Base-by-base conservation (phyloP, 2,113 vertebrate genomes). In the Zingel zingel region DNA sequence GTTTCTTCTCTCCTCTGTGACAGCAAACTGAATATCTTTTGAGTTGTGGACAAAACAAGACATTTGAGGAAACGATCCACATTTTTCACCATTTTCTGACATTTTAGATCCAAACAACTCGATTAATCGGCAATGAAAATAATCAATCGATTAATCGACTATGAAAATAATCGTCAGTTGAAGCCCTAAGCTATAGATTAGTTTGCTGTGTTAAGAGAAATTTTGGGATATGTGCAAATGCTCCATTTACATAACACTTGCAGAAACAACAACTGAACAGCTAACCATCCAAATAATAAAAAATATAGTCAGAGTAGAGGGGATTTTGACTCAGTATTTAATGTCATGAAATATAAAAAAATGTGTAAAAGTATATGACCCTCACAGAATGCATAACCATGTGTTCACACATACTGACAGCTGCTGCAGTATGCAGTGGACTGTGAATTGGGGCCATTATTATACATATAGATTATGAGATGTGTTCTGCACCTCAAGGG, bases 391-490 rank as follows among this genome's bases (percentile, higher is more conserved):
- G 14, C n/a, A 18, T 25, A 6, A n/a, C 25, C 6, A 50, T 54
- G 14, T 27, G 21, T 25, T 43, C 45, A 61, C 50, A 25, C 19
- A 18, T 23, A 16, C 30, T 27, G 57, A 27, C 51, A 43, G 61
- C 51, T 43, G 43, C n/a, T 33, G 33, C 33, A 33, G 33, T 33
- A 33, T 33, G 33, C 5, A 33, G 30, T 1, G 30, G 30, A 33
- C 65, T 53, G 25, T 66, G 59, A 73, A 45, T 14, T 30, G 25
- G 53, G 33, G 5, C 70, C 62, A 25, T 72, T 83, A 62, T 68
- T 27, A 77, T 14, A 16, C 43, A 63, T 25, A 65, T 43, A 47
- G 16, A 67, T 58, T 2, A 63, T 62, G 45, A 47, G 23, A 33
- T 11, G 14, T 51, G 12, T n/a, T 77, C 47, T 23, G 70, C n/a